Base-by-base conservation (phyloP, 2,888 invertebrate genomes). In the Dione vanillae region DNA sequence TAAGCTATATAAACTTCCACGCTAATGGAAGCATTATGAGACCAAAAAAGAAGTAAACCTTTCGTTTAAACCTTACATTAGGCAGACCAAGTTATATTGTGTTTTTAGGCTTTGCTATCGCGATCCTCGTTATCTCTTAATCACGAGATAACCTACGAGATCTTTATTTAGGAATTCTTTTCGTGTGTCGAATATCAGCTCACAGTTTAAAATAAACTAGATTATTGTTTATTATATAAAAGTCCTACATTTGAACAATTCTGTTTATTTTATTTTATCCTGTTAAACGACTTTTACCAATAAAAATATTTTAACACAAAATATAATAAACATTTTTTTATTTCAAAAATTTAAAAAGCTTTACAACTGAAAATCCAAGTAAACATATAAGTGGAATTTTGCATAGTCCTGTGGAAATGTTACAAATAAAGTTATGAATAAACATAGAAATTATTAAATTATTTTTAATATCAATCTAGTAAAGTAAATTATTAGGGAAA, bases 121-220 rank as follows among this genome's bases (percentile, higher is more conserved):
- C 37, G 45, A 68, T 14, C 52, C 51, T 68, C 41, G 51, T 51
- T 67, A 51, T 67, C 52, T 68, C 35, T 9, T 43, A 62, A 67
- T 67, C 19, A 37, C 67, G n/a, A n/a, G n/a, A 16, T 20, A 47
- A 59, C 37, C 20, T 40, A 59, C 40, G 37, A 40, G 37, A 49
- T 43, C 47, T 56, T 66, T 66, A 8, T 56, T 11, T 66, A 37
- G 14, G 14, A 62, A 62, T 35, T n/a, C 5, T 9, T 64, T 40
- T 19, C 41, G 12, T 41, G 8, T 12, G 27, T 19, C 19, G 19
- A 58, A 58, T 12, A 19, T 19, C 8, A 0, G 11, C 37, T 58
- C 2, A 20, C 1, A 14, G 16, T 56, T 37, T 37, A n/a, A 16
- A 16, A n/a, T 10, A 37, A 10, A n/a, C 10, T 2, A 27, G 5